These are phyloP conservation scores for Tachycineta bicolor DNA, from an alignment of 2,113 vertebrate genomes.

Conservation along the genomic window DNA sequence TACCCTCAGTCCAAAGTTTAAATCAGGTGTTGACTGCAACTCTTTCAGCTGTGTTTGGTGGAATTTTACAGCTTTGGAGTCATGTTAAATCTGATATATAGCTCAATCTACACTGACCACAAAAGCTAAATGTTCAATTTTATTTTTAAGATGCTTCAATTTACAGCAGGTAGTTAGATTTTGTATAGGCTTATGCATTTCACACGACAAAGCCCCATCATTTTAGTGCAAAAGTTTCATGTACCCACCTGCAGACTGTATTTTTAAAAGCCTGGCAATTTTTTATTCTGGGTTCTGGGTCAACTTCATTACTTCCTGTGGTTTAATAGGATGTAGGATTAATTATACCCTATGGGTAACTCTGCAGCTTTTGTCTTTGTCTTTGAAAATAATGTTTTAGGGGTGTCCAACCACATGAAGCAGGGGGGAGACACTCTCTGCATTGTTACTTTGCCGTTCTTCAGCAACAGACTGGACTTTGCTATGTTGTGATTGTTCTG, in stretches of 20 bases:
- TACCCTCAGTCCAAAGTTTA: neutral
- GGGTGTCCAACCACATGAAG: neutral
- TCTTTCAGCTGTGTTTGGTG: conserved; percentile 23
- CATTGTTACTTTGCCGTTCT: neutral
- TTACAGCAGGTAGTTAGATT: conserved; percentile 48
- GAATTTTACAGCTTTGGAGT: conserved; percentile 38
- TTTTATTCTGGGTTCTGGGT: neutral
- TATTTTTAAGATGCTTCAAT: conserved; percentile 48
- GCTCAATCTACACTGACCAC: neutral
- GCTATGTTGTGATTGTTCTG: neutral
- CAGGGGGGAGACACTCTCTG: neutral
- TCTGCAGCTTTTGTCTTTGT: conserved; percentile 22
- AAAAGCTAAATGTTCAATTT: conserved; percentile 54
- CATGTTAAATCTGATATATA: conserved; percentile 27
- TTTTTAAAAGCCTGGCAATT: neutral
- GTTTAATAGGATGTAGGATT: neutral
- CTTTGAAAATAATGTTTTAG: neutral
- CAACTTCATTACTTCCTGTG: neutral
- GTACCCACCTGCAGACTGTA: conserved; percentile 29
- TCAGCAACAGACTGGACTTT: neutral
- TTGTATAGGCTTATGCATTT: conserved; percentile 30
- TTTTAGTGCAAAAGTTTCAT: conserved; percentile 43
- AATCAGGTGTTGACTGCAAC: neutral
- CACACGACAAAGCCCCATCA: conserved; percentile 6
- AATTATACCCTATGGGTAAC: neutral